Base-by-base conservation (phyloP, 2,797 vertebrate species). In the Melanotaenia maccullochi region DNA sequence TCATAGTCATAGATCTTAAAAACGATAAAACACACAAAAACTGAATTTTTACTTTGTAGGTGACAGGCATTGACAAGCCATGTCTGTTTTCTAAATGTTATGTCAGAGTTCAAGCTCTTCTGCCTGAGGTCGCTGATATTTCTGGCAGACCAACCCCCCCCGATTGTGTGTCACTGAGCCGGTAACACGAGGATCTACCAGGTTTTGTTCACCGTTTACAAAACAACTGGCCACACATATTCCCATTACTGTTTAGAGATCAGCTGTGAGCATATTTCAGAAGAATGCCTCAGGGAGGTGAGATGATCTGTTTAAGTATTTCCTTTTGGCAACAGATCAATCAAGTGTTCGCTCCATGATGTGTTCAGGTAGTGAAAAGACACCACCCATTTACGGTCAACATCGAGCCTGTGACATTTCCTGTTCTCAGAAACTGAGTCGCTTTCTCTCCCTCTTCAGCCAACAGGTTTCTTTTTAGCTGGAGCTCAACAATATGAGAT, bases 371-470 rank as follows among this genome's bases (percentile, higher is more conserved):
- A 70, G 28, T 2, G 65, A 75, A 69, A 75, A 82, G 68, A 76
- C 60, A 8, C 76, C 84, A 20, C 84, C 82, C 78, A 65, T 68
- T 92, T 91, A 88, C 89, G 38, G 76, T 73, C 83, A 88, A 2
- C 22, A 71, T 76, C 65, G 60, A 73, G 75, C 61, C 36, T 49
- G 32, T 44, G 40, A 86, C 54, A 78, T 49, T 87, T 90, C 90
- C 90, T 90, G 56, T 76, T 90, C 78, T 82, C 40, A 83, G 72
- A 80, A 79, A 75, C 57, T 38, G 57, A 59, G 35, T 3, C 3
- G 6, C 35, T 70, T 68, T 49, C 12, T 11, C 51, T 78, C 33
- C 32, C 52, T 60, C 68, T 75, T 7, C 63, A 71, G 61, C 76
- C 47, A 9, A 61, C 18, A 55, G 8, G 24, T 61, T 75, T 75